Evolutionary conservation across 2,113 vertebrate species (phyloP).

Genomic region (Onychorhynchus coronatus): DNA sequence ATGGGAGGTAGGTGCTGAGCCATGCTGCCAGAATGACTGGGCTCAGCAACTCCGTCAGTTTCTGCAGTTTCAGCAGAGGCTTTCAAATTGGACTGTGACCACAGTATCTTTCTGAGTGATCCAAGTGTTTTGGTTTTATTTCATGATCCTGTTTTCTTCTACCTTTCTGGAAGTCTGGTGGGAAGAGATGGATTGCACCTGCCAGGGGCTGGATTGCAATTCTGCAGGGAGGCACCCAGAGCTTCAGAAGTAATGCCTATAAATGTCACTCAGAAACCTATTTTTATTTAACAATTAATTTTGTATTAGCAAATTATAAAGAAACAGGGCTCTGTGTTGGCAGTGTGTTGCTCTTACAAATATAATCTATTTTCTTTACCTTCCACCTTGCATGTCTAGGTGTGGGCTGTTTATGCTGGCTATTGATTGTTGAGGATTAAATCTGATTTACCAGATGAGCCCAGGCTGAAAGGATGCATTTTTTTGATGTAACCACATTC

Average conservation of each 20-base stretch:
- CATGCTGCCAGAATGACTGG: fast-evolving
- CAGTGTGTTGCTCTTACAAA: not conserved
- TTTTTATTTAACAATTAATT: not conserved
- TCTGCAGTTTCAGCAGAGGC: not conserved
- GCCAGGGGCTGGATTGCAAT: not conserved
- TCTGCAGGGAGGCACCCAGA: not conserved
- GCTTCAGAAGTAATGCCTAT: not conserved
- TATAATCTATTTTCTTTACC: not conserved
- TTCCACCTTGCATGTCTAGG: not conserved
- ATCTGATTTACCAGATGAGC: not conserved
- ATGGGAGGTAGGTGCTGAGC: too few species aligned
- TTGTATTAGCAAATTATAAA: not conserved
- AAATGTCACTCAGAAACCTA: not conserved
- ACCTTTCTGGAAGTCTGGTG: not conserved
- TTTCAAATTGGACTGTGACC: fast-evolving
- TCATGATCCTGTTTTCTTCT: not conserved
- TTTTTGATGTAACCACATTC: not conserved
- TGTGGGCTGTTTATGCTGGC: not conserved
- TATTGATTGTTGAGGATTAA: not conserved
- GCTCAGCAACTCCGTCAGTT: not conserved
- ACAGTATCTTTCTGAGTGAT: fast-evolving
- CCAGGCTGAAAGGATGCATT: not conserved
- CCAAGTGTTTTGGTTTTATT: not conserved
- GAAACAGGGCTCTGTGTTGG: not conserved
- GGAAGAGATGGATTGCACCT: not conserved